Evolutionary conservation across 2,113 vertebrate genomes (phyloP).

Genomic region (Vireo altiloquus): DNA sequence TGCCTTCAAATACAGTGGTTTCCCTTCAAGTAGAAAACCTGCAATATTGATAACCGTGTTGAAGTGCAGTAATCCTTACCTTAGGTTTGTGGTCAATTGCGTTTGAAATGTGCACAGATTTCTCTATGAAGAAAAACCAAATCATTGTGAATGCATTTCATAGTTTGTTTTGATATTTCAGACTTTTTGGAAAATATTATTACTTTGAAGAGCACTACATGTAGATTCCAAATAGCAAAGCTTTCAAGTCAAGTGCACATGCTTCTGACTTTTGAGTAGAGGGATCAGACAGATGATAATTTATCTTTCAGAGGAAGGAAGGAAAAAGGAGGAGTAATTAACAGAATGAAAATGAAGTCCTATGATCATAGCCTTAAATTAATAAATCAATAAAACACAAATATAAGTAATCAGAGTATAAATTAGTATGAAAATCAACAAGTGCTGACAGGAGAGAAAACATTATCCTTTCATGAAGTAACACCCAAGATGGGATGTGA

Average conservation of each 20-base stretch:
- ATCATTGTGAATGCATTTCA: background rate
- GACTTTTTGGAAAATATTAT: background rate
- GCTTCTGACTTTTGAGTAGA: background rate
- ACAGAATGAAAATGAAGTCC: background rate
- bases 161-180: background rate
- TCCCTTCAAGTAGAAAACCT: background rate
- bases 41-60: background rate
- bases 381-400: background rate
- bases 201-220: conserved; percentile 30
- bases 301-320: background rate
- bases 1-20: background rate
- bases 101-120: background rate
- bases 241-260: conserved; percentile 36
- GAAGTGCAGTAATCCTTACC: background rate
- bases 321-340: background rate
- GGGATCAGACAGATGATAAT: background rate
- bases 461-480: background rate
- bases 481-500: background rate
- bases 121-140: background rate
- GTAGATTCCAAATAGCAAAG: conserved; percentile 39
- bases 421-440: background rate
- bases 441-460: background rate
- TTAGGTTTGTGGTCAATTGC: background rate
- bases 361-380: background rate
- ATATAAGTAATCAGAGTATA: background rate